Percentiles rank a stretch among this genome's conserved stretches.
Evolutionary conservation across 1,140 invertebrate genomes (phyloP).

Genomic region (Pteromalus puparum): DNA sequence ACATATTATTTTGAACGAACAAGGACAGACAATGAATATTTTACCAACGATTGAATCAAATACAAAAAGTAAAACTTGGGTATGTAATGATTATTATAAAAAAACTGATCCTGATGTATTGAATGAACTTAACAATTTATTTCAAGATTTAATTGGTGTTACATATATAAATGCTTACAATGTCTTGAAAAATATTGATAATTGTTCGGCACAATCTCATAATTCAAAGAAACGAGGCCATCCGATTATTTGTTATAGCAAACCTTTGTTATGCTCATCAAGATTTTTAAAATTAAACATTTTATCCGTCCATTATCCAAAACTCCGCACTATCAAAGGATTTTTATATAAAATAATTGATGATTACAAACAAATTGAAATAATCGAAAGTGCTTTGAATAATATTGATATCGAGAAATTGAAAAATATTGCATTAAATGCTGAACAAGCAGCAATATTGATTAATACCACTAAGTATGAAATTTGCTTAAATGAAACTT

Average conservation of each 20-base stretch:
- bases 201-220: not conserved
- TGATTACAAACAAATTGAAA: too few species aligned
- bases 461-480: not conserved
- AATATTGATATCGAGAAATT: too few species aligned
- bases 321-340: too few species aligned
- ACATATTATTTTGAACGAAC: constrained; percentile 5
- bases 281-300: too few species aligned
- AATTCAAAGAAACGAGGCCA: too few species aligned
- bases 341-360: too few species aligned
- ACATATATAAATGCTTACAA: not conserved
- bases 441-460: too few species aligned
- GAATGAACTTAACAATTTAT: not conserved
- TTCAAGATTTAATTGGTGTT: not conserved
- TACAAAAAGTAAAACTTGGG: constrained; percentile 6
- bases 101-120: not conserved
- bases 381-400: too few species aligned
- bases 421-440: too few species aligned
- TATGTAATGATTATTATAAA: constrained; percentile 14
- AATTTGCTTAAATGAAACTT: not conserved
- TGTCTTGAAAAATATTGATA: constrained; percentile 9
- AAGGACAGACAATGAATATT: constrained; percentile 2
- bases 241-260: too few species aligned
- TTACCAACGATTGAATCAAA: not conserved
- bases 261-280: too few species aligned
- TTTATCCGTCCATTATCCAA: too few species aligned